Conservation (phyloP, 2,888 invertebrate species). For the Pycnomerus fuliginosus region DNA sequence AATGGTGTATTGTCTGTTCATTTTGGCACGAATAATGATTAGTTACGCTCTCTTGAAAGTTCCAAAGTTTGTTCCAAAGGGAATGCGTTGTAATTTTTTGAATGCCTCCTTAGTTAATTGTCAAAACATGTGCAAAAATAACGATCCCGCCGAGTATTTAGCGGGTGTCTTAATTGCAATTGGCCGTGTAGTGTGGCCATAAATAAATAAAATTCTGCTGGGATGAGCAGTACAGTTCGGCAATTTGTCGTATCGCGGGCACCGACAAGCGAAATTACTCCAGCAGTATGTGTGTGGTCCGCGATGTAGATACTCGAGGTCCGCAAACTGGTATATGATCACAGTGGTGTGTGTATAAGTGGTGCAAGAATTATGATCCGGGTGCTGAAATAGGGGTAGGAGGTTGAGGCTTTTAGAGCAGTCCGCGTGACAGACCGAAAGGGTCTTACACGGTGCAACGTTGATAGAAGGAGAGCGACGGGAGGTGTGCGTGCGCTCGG, state of each 20-base stretch:
- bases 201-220: conserved; percentile 26
- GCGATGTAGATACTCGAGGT: too few relatives aligned
- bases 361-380: conserved; percentile 49
- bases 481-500: conserved; percentile 49
- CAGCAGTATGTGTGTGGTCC: conserved; percentile 34
- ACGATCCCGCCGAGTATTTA: conserved; percentile 1
- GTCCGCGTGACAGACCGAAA: conserved; percentile 42
- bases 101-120: too few relatives aligned
- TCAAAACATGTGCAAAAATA: not conserved
- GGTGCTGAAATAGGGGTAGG: conserved; percentile 51
- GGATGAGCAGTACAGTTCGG: conserved; percentile 4
- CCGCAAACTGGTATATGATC: not conserved
- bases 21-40: too few relatives aligned
- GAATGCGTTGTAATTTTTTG: too few relatives aligned
- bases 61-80: too few relatives aligned
- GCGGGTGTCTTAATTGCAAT: conserved; percentile 33
- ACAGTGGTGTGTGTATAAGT: conserved; percentile 42
- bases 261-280: not conserved
- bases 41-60: too few relatives aligned
- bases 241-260: conserved; percentile 2
- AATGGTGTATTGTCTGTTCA: too few relatives aligned
- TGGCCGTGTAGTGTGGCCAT: conserved; percentile 38
- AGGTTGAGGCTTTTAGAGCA: conserved; percentile 49
- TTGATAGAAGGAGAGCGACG: conserved; percentile 39
- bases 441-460: conserved; percentile 24